Percentiles rank a stretch among this genome's conserved stretches.
Evolutionary conservation across 2,888 invertebrate genomes (phyloP).

Genomic region (Lasioglossum oenotherae): DNA sequence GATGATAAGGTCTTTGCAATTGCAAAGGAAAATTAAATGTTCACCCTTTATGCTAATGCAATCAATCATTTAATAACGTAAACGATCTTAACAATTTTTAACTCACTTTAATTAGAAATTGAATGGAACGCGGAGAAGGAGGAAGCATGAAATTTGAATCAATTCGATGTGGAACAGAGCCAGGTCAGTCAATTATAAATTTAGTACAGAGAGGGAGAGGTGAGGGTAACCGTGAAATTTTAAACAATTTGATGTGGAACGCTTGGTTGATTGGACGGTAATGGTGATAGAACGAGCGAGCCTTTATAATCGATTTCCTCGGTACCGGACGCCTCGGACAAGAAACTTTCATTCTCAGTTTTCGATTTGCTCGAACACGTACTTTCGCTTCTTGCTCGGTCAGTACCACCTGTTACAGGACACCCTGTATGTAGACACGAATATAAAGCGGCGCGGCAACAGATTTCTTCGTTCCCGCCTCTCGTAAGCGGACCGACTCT

Average conservation of each 20-base stretch:
- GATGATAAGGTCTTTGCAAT: no score
- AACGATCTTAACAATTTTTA: no score
- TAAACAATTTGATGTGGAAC: neutral
- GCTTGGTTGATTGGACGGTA: neutral
- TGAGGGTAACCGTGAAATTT: neutral
- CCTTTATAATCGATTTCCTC: slow-evolving; percentile 2
- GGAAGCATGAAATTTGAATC: neutral
- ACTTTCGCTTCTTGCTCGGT: neutral
- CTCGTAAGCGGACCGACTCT: slow-evolving; percentile 22
- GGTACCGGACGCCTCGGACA: neutral
- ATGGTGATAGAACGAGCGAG: neutral
- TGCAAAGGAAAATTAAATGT: no score
- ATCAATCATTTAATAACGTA: no score
- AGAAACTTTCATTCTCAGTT: slow-evolving; percentile 1
- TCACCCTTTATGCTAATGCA: no score
- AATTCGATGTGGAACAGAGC: neutral
- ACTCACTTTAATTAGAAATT: no score
- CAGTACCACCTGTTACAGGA: slow-evolving; percentile 19
- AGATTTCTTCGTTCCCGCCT: slow-evolving; percentile 18
- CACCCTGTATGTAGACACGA: slow-evolving; percentile 14
- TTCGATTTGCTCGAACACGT: slow-evolving; percentile 13
- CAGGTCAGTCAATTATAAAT: neutral
- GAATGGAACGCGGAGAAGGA: neutral
- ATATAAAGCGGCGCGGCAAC: slow-evolving; percentile 25
- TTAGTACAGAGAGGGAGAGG: neutral